Base-by-base conservation (phyloP, 2,888 invertebrate species). In the Scaptomyza reducta region DNA sequence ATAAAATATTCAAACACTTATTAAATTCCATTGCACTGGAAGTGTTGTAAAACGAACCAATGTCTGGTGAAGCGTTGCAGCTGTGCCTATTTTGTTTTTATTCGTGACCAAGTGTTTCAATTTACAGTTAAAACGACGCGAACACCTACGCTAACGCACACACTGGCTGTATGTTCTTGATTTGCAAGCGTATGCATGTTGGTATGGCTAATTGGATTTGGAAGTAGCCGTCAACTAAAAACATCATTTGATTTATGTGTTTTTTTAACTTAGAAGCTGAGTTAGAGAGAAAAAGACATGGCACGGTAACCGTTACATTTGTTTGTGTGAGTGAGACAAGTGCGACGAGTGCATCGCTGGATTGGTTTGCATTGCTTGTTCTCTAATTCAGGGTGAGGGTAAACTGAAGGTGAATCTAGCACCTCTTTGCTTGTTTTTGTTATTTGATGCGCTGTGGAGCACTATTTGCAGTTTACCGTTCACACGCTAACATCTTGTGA, bases 131-230 rank as follows among this genome's bases (percentile, higher is more conserved):
- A 35, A 35, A 25, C 46, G 25, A 46, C 35, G 33, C 18, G 11
- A 16, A 33, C 29, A 41, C n/a, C 10, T 4, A n/a, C 59, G 29
- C 22, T 13, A 10, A 40, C 25, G 7, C 13, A 25, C 22, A 38
- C 9, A 29, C 14, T 13, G 16, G 31, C 31, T 41, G 29, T 16
- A 31, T 31, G 42, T 62, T 62, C 63, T 64, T 42, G 40, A 29
- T 61, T 35, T 45, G 7, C 11, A 16, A 31, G 18, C 35, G 6
- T 51, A 9, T 40, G 25, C 22, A 9, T 27, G 25, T 33, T 33
- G 42, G 58, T 65, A 75, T 66, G 71, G 61, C 72, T 74, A 74
- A 74, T 74, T 74, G 73, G 73, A 66, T 74, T 73, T 66, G 65
- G 38, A 71, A 75, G 75, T 74, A 47, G 14, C 41, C 41, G 72